Evolutionary conservation across 2,113 vertebrate genomes (phyloP).

Genomic region (Sclerurus mexicanus): DNA sequence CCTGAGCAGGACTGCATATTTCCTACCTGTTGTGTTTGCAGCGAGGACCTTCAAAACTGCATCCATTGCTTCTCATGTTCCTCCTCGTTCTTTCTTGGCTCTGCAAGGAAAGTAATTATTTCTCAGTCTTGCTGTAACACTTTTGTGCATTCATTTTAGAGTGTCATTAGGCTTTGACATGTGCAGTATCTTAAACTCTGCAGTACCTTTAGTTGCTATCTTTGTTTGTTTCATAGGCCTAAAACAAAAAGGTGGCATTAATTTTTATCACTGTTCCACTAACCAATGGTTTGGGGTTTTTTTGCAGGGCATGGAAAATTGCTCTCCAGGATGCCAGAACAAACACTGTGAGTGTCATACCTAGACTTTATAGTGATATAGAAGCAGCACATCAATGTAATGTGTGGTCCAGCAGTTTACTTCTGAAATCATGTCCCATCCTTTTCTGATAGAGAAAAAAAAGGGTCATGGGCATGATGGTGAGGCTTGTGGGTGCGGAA

Average conservation of each 20-base stretch:
- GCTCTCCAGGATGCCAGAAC: constrained; percentile 80
- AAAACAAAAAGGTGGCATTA: background rate
- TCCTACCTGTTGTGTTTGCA: background rate
- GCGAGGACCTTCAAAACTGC: background rate
- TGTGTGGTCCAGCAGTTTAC: background rate
- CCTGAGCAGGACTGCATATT: background rate
- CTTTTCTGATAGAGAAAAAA: background rate
- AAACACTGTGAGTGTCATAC: constrained; percentile 71
- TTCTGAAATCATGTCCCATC: background rate
- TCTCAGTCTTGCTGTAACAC: background rate
- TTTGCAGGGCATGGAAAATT: constrained; percentile 79
- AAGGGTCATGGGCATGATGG: background rate
- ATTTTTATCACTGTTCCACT: background rate
- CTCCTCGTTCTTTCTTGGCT: background rate
- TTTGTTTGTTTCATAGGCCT: background rate
- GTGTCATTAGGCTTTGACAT: background rate
- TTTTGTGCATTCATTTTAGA: background rate
- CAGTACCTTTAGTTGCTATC: background rate
- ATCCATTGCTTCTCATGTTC: background rate
- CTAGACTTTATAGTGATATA: background rate
- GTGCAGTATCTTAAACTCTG: background rate
- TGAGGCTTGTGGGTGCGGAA: background rate
- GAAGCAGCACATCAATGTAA: background rate
- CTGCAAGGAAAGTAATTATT: background rate
- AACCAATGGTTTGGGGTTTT: background rate